Evolutionary conservation across 1,140 invertebrate genomes (phyloP).

Genomic region (Eubasilissa regina): DNA sequence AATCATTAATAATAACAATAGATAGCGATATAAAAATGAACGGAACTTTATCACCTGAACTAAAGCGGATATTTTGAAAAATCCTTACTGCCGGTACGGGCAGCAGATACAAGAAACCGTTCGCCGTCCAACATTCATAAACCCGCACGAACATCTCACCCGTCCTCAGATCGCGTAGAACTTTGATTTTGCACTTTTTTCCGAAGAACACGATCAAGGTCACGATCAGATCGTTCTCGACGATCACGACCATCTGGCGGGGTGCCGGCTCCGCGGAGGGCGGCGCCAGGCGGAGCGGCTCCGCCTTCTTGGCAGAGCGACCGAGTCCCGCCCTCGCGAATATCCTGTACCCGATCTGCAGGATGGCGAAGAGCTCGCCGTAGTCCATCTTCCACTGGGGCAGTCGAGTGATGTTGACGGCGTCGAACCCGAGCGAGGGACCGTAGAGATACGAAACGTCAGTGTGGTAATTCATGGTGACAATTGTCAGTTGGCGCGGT

Average conservation of each 20-base stretch:
- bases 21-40: neutral
- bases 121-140: neutral
- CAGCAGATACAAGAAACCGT: neutral
- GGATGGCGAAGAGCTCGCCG: neutral
- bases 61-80: neutral
- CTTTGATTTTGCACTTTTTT: constrained; percentile 60
- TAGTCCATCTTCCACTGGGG: constrained; percentile 4
- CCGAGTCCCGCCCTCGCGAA: neutral
- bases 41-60: constrained; percentile 8
- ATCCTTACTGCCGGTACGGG: neutral
- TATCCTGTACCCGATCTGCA: neutral
- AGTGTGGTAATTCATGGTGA: constrained; percentile 41
- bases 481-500: neutral
- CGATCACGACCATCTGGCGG: neutral
- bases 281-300: neutral
- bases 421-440: constrained; percentile 17
- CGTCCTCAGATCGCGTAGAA: constrained; percentile 62
- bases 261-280: neutral
- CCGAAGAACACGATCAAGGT: constrained; percentile 56
- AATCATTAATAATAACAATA: neutral
- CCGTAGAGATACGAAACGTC: constrained; percentile 37
- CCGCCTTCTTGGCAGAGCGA: neutral
- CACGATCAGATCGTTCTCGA: constrained; percentile 5
- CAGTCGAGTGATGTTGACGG: neutral
- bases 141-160: neutral